Evolutionary conservation across 2,888 invertebrate species (phyloP).

Genomic region (Bombylius major): DNA sequence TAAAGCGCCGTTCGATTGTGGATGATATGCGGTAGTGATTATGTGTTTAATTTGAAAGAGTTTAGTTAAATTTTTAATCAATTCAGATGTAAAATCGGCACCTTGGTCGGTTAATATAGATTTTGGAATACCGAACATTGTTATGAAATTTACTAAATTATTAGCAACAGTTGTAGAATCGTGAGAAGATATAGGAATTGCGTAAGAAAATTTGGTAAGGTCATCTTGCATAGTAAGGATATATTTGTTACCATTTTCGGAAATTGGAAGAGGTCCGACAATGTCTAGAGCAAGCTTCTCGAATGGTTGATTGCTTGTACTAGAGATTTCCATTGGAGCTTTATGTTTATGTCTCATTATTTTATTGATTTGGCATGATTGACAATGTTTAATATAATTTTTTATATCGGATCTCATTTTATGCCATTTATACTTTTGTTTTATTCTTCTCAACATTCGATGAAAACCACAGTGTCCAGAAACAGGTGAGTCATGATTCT

Average conservation of each 20-base stretch:
- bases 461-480: too few relatives aligned
- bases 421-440: too few relatives aligned
- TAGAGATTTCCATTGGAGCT: slow-evolving; percentile 7
- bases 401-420: too few relatives aligned
- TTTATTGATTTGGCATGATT: too few relatives aligned
- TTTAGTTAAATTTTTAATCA: slow-evolving; percentile 15
- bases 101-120: not conserved
- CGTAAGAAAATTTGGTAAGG: not conserved
- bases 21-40: slow-evolving; percentile 3
- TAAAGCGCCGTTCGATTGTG: slow-evolving; percentile 19
- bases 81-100: not conserved
- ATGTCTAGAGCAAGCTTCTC: not conserved
- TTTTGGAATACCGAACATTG: not conserved
- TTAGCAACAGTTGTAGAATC: slow-evolving; percentile 23
- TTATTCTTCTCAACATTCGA: too few relatives aligned
- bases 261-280: not conserved
- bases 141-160: not conserved
- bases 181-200: slow-evolving; percentile 15
- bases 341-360: not conserved
- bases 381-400: too few relatives aligned
- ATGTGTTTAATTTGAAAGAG: not conserved
- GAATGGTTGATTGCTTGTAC: not conserved
- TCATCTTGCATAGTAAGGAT: not conserved
- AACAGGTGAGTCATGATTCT: too few relatives aligned
- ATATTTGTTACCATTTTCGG: not conserved